Base-by-base conservation (phyloP, 2,113 vertebrate species). In the Polyodon spathula region DNA sequence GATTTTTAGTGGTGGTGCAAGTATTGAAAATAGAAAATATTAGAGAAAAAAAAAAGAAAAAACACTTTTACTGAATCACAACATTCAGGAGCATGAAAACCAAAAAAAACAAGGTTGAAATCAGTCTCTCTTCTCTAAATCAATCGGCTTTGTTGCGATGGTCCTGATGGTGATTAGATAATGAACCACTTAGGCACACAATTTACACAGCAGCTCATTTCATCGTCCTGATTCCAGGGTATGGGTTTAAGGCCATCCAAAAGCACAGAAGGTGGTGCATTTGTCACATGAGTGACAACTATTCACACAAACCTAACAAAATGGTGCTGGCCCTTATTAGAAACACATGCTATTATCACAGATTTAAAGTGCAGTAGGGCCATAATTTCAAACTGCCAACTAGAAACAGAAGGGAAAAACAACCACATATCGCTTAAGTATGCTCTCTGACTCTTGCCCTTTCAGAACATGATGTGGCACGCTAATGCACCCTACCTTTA, bases 81-180 rank as follows among this genome's bases (percentile, higher is more conserved):
- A 66, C 81, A 75, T 78, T 71, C 72, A 66, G 82, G 82, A 89
- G 87, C 84, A n/a, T 46, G 69, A 82, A 76, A 81, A 80, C 68
- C 70, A 66, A 72, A 55, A 74, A 75, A 76, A n/a, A n/a, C n/a
- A n/a, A 73, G 66, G 65, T 72, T 81, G 76, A 89, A 89, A 86
- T 90, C 84, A 86, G 62, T 80, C 82, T 86, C 88, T 88, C 77
- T 73, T 91, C 79, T 81, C 79, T 76, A 88, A 86, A 90, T 93
- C 89, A 91, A 88, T 86, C 85, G 88, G 90, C 81, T 86, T 92
- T 89, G 90, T 89, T 89, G 87, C 86, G 75, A 78, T 86, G 86
- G 89, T 84, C 88, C 84, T 86, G 88, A 88, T 81, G 87, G 89
- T 95, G 92, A 96, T 97, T 95, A 93, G 89, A 93, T 94, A 97